These are phyloP conservation scores for Idaea straminata DNA, from an alignment of 2,888 invertebrate species.

Conservation along the genomic window DNA sequence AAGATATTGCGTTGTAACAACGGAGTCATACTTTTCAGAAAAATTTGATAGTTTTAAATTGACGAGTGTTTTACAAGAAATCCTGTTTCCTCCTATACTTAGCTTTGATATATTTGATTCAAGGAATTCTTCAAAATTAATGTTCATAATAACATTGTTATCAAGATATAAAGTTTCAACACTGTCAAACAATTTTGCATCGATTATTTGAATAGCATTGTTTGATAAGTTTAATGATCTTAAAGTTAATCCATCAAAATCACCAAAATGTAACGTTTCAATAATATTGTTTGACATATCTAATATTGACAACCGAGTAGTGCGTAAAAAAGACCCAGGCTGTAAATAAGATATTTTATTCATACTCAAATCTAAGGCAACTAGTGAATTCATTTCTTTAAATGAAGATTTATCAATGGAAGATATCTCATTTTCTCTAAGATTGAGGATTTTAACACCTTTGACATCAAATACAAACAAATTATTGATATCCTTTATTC, in stretches of 20 bases:
- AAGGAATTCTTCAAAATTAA: slow-evolving; percentile 22
- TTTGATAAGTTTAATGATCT: slow-evolving; percentile 23
- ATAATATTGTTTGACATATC: slow-evolving; percentile 26
- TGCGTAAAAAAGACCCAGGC: slow-evolving; percentile 29
- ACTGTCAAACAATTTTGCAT: slow-evolving; percentile 23
- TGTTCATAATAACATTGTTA: slow-evolving; percentile 23
- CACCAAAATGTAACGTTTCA: slow-evolving; percentile 25
- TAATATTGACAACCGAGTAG: slow-evolving; percentile 17
- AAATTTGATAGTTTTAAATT: slow-evolving; percentile 20
- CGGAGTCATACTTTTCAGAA: slow-evolving; percentile 13
- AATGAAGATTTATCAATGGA: slow-evolving; percentile 29
- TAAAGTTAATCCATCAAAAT: slow-evolving; percentile 28
- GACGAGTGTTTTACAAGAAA: slow-evolving; percentile 26
- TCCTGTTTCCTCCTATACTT: slow-evolving; percentile 30
- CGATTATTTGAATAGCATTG: slow-evolving; percentile 26
- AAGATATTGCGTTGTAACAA: slow-evolving; percentile 15
- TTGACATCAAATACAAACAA: slow-evolving; percentile 20
- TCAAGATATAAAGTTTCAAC: slow-evolving; percentile 22
- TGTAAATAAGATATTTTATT: slow-evolving; percentile 29
- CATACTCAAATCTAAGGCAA: slow-evolving; percentile 27
- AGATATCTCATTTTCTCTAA: slow-evolving; percentile 26
- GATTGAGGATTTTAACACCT: slow-evolving; percentile 19
- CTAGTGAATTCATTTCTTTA: slow-evolving; percentile 20
- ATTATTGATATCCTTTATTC: slow-evolving; percentile 20
- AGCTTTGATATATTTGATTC: slow-evolving; percentile 15